Base-by-base conservation (phyloP, 2,888 invertebrate genomes). In the Tetramorium bicarinatum region DNA sequence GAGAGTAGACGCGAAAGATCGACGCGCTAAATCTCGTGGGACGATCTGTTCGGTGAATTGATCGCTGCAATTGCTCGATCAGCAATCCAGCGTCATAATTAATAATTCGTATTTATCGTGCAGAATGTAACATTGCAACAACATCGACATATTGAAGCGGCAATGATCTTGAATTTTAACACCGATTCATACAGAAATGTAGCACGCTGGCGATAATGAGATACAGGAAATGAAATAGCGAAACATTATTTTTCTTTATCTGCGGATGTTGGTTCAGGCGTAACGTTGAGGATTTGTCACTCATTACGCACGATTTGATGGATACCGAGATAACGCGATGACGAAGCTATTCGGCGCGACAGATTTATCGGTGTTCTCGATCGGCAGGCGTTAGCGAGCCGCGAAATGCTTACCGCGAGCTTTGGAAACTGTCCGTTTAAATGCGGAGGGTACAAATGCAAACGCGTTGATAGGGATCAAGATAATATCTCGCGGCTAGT, bases 261-360 rank as follows among this genome's bases (percentile, higher is more conserved):
- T 59, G 47, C 21, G 34, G 38, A 61, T 47, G 79, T 61, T 59
- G 49, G 29, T 47, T 56, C 47, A 34, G 15, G 34, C 44, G 72
- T 79, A 59, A 47, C 76, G 44, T 74, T 34, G 47, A 6, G 38
- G 25, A 72, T 80, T 80, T 80, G 79, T 74, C 79, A 59, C 25
- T 18, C 34, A 59, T 72, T 74, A 49, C 74, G 59, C 74, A 21
- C 47, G 13, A 41, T 72, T 72, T 47, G 79, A 72, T 79, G 38
- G 8, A 79, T 25, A 56, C 47, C 44, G 47, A 79, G 77, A 79
- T 71, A 79, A 49, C 56, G 79, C 9, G 79, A 79, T 72, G 77
- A 79, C 77, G 74, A 79, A 34, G 54, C 72, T 66, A 21, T 71
- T 71, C 44, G 72, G 38, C 67, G 69, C 25, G 71, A 25, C 54